Conservation (phyloP, 1,140 invertebrate species). For the Anastatus disparis region DNA sequence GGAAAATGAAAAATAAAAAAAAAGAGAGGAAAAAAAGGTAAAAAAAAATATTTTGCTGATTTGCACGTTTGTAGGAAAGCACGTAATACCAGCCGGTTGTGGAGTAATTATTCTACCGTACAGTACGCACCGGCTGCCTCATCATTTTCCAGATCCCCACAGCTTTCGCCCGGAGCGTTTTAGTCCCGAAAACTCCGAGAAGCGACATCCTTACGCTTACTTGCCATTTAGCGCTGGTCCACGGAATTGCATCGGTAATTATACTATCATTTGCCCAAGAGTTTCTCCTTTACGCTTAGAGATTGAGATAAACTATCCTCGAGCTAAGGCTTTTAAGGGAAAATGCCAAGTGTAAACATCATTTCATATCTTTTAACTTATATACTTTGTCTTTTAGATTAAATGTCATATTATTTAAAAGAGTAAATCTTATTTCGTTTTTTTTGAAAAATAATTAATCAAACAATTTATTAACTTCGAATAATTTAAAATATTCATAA, state of each 20-base stretch:
- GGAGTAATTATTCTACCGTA: constrained; percentile 67
- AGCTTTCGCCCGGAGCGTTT: constrained; percentile 80
- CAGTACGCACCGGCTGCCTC: constrained; percentile 73
- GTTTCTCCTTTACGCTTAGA: no score
- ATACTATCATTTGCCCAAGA: constrained; percentile 2
- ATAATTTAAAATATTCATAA: no score
- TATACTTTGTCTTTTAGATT: no score
- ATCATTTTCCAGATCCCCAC: constrained; percentile 77
- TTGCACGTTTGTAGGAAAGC: constrained; percentile 43
- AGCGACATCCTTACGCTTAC: constrained; percentile 73
- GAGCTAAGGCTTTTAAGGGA: no score
- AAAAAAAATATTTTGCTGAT: constrained; percentile 3
- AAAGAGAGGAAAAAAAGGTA: neutral
- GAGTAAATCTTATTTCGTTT: no score
- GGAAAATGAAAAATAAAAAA: constrained; percentile 1
- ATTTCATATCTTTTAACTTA: no score
- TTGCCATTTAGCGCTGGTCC: constrained; percentile 79
- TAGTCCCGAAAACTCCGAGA: constrained; percentile 65
- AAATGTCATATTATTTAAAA: no score
- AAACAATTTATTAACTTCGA: no score
- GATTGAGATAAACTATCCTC: no score
- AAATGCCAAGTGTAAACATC: no score
- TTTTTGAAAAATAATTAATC: no score
- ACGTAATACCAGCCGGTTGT: constrained; percentile 60
- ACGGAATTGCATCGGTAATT: constrained; percentile 75